A percentile compares a stretch with the other conserved stretches of the same genome.
Conservation (phyloP, 2,113 vertebrate genomes). For the Geococcyx californianus region DNA sequence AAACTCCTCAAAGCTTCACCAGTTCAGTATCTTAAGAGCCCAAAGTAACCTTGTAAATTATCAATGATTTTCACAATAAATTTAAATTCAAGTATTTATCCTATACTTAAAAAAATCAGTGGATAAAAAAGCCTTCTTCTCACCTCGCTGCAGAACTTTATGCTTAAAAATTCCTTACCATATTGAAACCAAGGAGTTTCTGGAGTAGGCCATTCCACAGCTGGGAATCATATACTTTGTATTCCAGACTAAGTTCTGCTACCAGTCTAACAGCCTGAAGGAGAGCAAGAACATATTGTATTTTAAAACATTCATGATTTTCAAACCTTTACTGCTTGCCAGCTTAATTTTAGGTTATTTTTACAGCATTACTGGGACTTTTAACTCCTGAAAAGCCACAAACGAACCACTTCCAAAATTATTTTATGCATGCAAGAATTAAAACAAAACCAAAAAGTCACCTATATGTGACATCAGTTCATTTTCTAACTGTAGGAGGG, state of each 20-base stretch:
- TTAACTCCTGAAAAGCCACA: not conserved
- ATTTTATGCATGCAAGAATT: not conserved
- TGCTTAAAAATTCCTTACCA: slow-evolving; percentile 77
- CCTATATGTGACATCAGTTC: not conserved
- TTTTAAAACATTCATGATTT: not conserved
- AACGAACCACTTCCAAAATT: not conserved
- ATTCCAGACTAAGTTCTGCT: slow-evolving; percentile 91
- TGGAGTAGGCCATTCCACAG: slow-evolving; percentile 93
- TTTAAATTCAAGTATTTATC: not conserved
- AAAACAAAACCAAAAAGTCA: not conserved
- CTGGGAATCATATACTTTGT: slow-evolving; percentile 86
- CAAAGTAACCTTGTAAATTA: not conserved
- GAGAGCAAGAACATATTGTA: not conserved
- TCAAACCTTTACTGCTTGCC: not conserved
- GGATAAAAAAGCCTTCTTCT: not conserved
- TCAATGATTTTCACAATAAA: not conserved
- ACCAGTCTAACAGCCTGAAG: slow-evolving; percentile 88
- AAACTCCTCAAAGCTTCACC: not conserved
- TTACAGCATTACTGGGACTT: not conserved
- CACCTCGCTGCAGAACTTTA: not conserved
- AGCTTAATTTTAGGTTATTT: not conserved
- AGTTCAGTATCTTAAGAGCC: not conserved
- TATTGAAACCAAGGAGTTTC: slow-evolving; percentile 88
- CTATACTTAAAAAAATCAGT: not conserved
- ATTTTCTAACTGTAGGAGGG: not conserved